These are phyloP conservation scores for Columba guinea DNA, from an alignment of 2,797 vertebrate species.

Conservation along the genomic window DNA sequence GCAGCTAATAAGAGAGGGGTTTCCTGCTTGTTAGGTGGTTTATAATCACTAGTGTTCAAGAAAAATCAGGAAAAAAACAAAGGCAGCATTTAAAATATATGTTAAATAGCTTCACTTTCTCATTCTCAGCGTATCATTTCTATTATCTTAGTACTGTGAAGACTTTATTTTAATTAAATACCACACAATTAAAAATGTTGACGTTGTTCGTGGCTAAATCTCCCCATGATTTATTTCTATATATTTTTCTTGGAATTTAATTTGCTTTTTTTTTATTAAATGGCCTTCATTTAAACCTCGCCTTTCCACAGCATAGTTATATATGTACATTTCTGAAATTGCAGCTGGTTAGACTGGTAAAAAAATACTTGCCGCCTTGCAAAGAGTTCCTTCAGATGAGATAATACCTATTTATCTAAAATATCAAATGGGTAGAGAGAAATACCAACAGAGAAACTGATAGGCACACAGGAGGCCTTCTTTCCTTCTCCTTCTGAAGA, in stretches of 20 bases:
- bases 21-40: background rate
- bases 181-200: background rate
- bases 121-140: background rate
- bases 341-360: constrained; percentile 3
- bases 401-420: constrained; percentile 63
- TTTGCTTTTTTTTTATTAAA: background rate
- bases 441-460: constrained; percentile 60
- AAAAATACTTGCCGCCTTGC: background rate
- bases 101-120: background rate
- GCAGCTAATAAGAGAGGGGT: background rate
- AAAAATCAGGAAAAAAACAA: background rate
- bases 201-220: background rate
- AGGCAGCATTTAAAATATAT: background rate
- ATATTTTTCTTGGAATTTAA: constrained; percentile 32
- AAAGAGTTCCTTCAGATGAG: constrained; percentile 40
- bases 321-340: background rate
- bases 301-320: background rate
- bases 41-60: background rate
- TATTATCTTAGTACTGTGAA: background rate
- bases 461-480: constrained; percentile 55
- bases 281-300: background rate
- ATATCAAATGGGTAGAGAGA: constrained; percentile 51
- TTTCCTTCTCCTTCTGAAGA: constrained; percentile 41
- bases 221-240: background rate
- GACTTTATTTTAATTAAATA: background rate